phyloP scores from a whole-genome alignment of 2,113 vertebrate genomes.

The Henicopernis longicauda region DNA sequence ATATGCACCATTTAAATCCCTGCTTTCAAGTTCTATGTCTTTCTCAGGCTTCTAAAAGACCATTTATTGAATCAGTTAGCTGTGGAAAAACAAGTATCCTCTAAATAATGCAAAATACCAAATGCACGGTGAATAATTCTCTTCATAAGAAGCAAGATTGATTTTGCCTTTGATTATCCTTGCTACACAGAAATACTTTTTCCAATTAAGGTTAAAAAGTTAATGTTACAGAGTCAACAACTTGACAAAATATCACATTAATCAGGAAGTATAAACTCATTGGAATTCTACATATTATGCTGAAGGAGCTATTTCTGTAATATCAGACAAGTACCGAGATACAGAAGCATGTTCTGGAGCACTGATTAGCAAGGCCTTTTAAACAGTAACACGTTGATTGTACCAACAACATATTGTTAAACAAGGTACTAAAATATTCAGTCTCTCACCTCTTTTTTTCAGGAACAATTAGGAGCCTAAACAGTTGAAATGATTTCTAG shows the following conservation, averaged over 20 bases:
- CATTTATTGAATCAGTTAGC: conserved; percentile 39
- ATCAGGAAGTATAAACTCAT: conserved; percentile 52
- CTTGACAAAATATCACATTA: conserved; percentile 58
- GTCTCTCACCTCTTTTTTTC: background rate
- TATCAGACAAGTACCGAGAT: background rate
- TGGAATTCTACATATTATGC: conserved; percentile 15
- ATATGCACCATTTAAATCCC: background rate
- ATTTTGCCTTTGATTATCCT: conserved; percentile 67
- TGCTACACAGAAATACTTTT: conserved; percentile 40
- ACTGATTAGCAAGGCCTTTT: background rate
- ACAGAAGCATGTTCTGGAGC: background rate
- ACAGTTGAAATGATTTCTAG: background rate
- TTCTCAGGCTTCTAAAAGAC: background rate
- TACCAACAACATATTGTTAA: background rate
- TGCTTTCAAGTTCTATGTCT: background rate
- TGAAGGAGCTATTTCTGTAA: conserved; percentile 21
- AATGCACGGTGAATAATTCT: conserved; percentile 37
- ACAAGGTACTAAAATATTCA: background rate
- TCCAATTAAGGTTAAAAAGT: conserved; percentile 64
- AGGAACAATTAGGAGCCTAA: background rate
- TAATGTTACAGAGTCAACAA: conserved; percentile 55
- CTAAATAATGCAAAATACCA: conserved; percentile 66
- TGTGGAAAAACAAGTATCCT: conserved; percentile 23
- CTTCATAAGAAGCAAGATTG: conserved; percentile 46
- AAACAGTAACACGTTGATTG: background rate